Conservation (phyloP, 1,140 invertebrate species). For the Mya arenaria region DNA sequence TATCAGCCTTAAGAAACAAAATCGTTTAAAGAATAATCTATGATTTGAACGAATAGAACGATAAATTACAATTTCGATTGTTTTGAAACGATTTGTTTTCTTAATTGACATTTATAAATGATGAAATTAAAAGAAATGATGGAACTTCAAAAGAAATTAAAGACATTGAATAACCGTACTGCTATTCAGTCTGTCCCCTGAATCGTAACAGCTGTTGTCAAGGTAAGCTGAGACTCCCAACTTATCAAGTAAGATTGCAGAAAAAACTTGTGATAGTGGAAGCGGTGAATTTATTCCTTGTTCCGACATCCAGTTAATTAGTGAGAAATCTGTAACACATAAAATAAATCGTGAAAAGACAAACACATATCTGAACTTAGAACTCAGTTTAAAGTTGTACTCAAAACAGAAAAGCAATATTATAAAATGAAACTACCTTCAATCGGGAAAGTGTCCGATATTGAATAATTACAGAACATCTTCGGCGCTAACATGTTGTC, state of each 20-base stretch:
- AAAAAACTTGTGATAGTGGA: not conserved
- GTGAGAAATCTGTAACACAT: conserved; percentile 29
- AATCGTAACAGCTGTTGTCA: not conserved
- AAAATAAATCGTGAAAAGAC: not conserved
- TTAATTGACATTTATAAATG: not conserved
- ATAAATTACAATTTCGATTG: not conserved
- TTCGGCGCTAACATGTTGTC: not conserved
- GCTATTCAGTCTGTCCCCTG: not conserved
- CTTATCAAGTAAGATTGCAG: conserved; percentile 14
- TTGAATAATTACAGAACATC: not conserved
- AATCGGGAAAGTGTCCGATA: not conserved
- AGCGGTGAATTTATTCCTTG: not conserved
- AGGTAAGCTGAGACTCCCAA: conserved; percentile 7
- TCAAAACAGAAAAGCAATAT: not conserved
- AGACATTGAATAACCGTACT: not conserved
- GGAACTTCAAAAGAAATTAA: not conserved
- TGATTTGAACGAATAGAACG: not conserved
- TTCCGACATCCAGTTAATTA: conserved; percentile 11
- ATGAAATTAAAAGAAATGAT: not conserved
- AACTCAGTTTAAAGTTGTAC: not conserved
- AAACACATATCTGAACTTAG: not conserved
- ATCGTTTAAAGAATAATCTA: not conserved
- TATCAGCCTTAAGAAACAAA: not conserved
- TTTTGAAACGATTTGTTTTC: not conserved
- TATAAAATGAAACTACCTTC: conserved; percentile 4